These are phyloP conservation scores for Chrysomela aeneicollis DNA, from an alignment of 2,888 invertebrate species.

Conservation along the genomic window DNA sequence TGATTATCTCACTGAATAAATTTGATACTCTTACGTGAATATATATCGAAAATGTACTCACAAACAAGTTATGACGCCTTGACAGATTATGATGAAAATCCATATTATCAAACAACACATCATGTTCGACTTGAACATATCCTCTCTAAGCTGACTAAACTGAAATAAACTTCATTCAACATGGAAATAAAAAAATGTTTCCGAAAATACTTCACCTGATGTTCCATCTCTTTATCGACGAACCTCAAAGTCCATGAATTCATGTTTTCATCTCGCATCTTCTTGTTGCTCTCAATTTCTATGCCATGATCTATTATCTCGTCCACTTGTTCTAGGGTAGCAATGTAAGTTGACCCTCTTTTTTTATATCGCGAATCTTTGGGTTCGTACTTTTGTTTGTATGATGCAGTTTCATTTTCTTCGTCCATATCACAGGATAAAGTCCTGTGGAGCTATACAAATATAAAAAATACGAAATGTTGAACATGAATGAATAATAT, in stretches of 20 bases:
- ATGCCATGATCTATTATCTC: conserved; percentile 85
- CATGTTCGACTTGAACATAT: conserved; percentile 95
- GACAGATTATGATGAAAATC: conserved; percentile 84
- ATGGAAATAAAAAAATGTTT: neutral
- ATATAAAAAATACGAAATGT: conserved; percentile 38
- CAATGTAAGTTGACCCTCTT: conserved; percentile 52
- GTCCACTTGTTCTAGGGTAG: conserved; percentile 69
- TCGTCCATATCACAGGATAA: conserved; percentile 57
- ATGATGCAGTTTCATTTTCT: conserved; percentile 55
- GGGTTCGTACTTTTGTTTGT: conserved; percentile 62
- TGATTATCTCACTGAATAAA: no score
- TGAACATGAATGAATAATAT: neutral
- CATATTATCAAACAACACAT: conserved; percentile 91
- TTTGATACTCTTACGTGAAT: no score
- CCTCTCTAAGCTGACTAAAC: conserved; percentile 87
- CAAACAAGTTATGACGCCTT: conserved; percentile 77
- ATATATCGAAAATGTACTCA: conserved; percentile 60
- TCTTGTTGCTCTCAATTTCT: conserved; percentile 88
- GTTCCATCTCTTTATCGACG: conserved; percentile 81
- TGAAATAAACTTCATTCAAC: conserved; percentile 50
- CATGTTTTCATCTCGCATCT: conserved; percentile 88
- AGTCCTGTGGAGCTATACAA: conserved; percentile 55
- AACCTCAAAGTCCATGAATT: conserved; percentile 88
- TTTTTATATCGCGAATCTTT: conserved; percentile 49
- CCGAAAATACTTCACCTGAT: conserved; percentile 65